Evolutionary conservation across 2,888 invertebrate genomes (phyloP).

Genomic region (Volucella inanis): DNA sequence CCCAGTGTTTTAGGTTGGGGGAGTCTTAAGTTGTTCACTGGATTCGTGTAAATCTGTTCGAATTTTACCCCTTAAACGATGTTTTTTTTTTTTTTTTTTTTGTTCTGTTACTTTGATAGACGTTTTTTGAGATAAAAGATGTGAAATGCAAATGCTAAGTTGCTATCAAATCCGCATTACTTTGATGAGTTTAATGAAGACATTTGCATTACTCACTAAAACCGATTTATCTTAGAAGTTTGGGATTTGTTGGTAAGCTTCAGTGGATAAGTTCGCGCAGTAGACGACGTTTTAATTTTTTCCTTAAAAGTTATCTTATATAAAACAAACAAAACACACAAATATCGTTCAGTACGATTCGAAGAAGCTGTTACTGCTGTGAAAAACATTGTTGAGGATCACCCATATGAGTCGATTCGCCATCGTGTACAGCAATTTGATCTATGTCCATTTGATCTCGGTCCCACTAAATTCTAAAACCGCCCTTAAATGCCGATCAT

Average conservation of each 20-base stretch:
- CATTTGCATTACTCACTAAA: constrained; percentile 53
- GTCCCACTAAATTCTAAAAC: too few relatives aligned
- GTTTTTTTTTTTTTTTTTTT: constrained; percentile 22
- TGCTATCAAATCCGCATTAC: constrained; percentile 54
- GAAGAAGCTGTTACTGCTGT: too few relatives aligned
- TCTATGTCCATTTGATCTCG: too few relatives aligned
- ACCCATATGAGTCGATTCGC: too few relatives aligned
- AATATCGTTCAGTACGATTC: too few relatives aligned
- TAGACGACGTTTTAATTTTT: constrained; percentile 5
- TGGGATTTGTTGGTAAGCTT: constrained; percentile 12
- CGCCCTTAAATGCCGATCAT: too few relatives aligned
- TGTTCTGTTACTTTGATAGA: background rate
- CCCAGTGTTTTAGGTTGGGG: constrained; percentile 4
- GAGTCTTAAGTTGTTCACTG: constrained; percentile 33
- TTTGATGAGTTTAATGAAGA: constrained; percentile 50
- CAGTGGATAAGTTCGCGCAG: background rate
- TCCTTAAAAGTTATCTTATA: too few relatives aligned
- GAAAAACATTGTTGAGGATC: too few relatives aligned
- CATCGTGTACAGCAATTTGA: too few relatives aligned
- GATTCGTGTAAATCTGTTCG: constrained; percentile 61
- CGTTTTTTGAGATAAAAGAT: background rate
- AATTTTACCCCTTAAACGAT: constrained; percentile 44
- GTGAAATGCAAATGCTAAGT: constrained; percentile 37
- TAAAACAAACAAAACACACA: too few relatives aligned
- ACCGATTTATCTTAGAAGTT: constrained; percentile 35